These are phyloP conservation scores for Amitus sp. DNA, from an alignment of 2,888 invertebrate genomes.

Conservation along the genomic window DNA sequence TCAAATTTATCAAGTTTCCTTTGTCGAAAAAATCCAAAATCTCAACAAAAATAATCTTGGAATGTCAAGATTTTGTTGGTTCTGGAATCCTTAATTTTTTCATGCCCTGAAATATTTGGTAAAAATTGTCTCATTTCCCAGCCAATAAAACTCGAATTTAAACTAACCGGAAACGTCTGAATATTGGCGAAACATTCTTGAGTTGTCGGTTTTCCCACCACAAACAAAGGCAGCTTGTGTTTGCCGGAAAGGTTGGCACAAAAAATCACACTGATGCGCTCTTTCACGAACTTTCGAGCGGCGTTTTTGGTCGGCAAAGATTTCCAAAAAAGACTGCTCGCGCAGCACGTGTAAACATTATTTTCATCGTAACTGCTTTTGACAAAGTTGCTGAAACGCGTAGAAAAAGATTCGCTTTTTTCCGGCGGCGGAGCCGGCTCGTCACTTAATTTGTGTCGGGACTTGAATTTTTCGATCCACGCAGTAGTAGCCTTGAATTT, in stretches of 20 bases:
- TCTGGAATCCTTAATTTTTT: no score
- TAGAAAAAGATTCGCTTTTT: background rate
- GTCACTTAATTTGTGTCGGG: slow-evolving; percentile 7
- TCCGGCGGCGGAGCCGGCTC: background rate
- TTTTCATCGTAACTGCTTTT: background rate
- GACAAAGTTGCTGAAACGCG: background rate
- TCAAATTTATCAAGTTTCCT: no score
- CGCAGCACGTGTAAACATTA: background rate
- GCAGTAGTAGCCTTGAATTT: slow-evolving; percentile 19
- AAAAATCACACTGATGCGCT: slow-evolving; percentile 13
- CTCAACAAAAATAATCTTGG: no score
- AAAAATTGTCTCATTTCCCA: no score
- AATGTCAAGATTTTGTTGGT: no score
- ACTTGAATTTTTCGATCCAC: slow-evolving; percentile 25
- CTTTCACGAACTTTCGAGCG: background rate
- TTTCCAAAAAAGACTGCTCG: background rate
- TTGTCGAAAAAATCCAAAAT: no score
- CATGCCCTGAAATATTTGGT: no score
- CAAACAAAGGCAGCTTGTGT: slow-evolving; percentile 22
- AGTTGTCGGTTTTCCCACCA: slow-evolving; percentile 11
- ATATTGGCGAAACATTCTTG: background rate
- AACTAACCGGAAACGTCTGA: background rate
- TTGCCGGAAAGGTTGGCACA: slow-evolving; percentile 27
- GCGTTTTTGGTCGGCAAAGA: background rate
- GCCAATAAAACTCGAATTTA: no score